Base-by-base conservation (phyloP, 2,888 invertebrate genomes). In the Ophioninae sp. region DNA sequence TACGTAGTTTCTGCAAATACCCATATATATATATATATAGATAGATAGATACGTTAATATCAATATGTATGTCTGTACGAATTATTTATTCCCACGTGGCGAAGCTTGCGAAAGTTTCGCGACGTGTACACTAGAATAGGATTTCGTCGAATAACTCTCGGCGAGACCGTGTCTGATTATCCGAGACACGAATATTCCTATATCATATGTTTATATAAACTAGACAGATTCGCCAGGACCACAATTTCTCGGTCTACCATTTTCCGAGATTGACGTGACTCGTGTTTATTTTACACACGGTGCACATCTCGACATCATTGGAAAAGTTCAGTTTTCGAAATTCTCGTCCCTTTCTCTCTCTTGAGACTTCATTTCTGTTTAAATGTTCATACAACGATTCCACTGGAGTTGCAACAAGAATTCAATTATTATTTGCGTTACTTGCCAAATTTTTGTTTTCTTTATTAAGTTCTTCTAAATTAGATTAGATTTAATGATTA, bases 21-120 rank as follows among this genome's bases (percentile, higher is more conserved):
- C 7, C 17, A 61, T 61, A 69, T 37, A 22, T 72, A 39, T 13
- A 6, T 20, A n/a, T 75, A 44, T 65, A 67, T 23, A 39, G 7
- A 6, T 20, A n/a, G 65, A 44, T 65, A 67, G 17, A 59, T 23
- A 61, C 39, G 23, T 41, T 22, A 20, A 51, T 64, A 22, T 20
- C 10, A 10, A 30, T 44, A 5, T 64, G 23, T 79, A 72, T 81
- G 65, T 71, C 78, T 67, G 72, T 78, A 80, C 78, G 41, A 51
- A 84, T 84, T 84, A 81, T 84, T 81, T 58, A 77, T 75, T 81
- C 65, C 75, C 81, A 58, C 79, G 41, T 71, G 75, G 75, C 44
- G 69, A 51, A 77, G 58, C 80, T 78, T 71, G 56, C 64, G 37
- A 81, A 81, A 84, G 77, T 84, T 84, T 81, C 73, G 6, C 63